These are phyloP conservation scores for Leucania comma DNA, from an alignment of 2,888 invertebrate genomes.

Conservation along the genomic window DNA sequence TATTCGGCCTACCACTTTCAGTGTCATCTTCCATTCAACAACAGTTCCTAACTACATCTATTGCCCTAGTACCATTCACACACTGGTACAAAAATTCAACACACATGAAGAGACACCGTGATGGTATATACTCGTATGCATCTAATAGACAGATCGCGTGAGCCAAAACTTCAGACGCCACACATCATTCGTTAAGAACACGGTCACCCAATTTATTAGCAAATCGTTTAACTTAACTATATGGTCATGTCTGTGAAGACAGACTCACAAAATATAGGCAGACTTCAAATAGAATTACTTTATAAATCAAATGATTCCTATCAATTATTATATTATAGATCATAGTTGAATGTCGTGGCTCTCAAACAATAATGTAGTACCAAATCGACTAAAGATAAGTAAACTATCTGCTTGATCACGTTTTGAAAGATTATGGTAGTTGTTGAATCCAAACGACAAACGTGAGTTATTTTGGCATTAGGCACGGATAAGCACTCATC, in stretches of 20 bases:
- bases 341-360: background rate
- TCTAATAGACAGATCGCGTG: constrained; percentile 48
- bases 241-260: constrained; percentile 5
- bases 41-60: background rate
- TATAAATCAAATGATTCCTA: background rate
- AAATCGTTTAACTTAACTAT: constrained; percentile 23
- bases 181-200: constrained; percentile 35
- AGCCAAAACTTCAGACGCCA: constrained; percentile 33
- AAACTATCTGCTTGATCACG: constrained; percentile 5
- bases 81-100: constrained; percentile 27
- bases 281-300: background rate
- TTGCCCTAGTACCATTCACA: constrained; percentile 27
- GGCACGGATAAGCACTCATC: too few relatives aligned
- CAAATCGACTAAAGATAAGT: background rate
- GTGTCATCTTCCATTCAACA: background rate
- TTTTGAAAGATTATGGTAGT: constrained; percentile 14
- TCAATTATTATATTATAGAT: background rate
- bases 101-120: constrained; percentile 40
- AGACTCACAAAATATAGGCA: background rate
- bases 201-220: constrained; percentile 48
- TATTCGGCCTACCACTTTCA: background rate
- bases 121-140: constrained; percentile 19
- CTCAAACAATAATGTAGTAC: background rate
- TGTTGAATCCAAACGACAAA: background rate
- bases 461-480: background rate